A percentile compares a stretch with the other conserved stretches of the same genome.
phyloP scores from a whole-genome alignment of 2,888 invertebrate genomes.

The Rhamnusium bicolor region DNA sequence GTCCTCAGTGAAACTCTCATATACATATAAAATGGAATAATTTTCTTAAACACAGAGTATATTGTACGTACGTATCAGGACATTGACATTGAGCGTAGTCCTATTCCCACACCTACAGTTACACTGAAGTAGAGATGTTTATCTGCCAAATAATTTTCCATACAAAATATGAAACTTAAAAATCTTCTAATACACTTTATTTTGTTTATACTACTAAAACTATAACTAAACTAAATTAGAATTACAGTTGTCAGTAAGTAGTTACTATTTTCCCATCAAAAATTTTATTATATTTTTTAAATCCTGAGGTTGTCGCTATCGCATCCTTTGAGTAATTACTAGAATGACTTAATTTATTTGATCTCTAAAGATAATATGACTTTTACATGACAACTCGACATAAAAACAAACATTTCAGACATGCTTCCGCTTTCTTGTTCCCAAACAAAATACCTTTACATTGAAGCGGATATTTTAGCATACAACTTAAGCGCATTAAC shows the following conservation, averaged over 20 bases:
- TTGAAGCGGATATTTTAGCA: conserved; percentile 12
- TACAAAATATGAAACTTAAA: not conserved
- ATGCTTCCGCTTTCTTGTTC: conserved; percentile 37
- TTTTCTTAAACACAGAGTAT: not conserved
- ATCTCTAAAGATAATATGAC: conserved; percentile 3
- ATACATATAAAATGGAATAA: not conserved
- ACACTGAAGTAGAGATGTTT: conserved; percentile 2
- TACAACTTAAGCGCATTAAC: conserved; percentile 19
- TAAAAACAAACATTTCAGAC: conserved; percentile 28
- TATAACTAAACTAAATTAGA: not conserved
- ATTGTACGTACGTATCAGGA: not conserved
- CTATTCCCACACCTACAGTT: conserved; percentile 21
- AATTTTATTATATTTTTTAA: not conserved
- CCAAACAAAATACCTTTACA: conserved; percentile 27
- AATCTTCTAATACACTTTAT: not conserved
- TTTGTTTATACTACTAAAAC: not conserved
- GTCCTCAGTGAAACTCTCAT: not conserved
- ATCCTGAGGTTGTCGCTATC: not conserved
- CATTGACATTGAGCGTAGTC: conserved; percentile 12
- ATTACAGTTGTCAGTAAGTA: not conserved
- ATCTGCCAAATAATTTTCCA: not conserved
- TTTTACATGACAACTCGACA: conserved; percentile 31
- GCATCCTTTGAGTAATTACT: not conserved
- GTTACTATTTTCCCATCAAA: not conserved
- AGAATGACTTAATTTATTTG: conserved; percentile 1